Base-by-base conservation (phyloP, 2,113 vertebrate species). In the Neoarius graeffei region DNA sequence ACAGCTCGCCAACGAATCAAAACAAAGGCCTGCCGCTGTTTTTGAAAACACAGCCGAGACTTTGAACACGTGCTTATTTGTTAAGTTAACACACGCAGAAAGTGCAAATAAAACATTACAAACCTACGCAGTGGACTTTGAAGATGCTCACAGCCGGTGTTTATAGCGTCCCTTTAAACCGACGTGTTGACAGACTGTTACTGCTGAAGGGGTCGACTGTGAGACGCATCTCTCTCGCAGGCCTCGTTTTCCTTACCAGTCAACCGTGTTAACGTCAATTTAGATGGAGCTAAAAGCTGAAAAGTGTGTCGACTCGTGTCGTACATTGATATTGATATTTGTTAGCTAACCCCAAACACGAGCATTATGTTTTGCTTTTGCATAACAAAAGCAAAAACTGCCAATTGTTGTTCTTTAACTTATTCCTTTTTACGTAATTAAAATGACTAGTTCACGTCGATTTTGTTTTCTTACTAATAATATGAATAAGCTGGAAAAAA, bases 1-100 rank as follows among this genome's bases (percentile, higher is more conserved):
- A 48, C 85, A 86, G 74, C 85, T 10, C n/a, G 14, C 59, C 7
- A 54, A 52, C 6, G 14, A 86, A 86, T 74, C 14, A 66, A 54
- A 60, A 79, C 85, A 79, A 86, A 86, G 54, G 59, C 56, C 42
- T n/a, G 71, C 25, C 10, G 50, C 11, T 54, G 59, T 20, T 79
- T 50, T 20, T 64, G 42, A 73, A 74, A 79, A 66, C 73, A 66
- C 59, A 17, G 7, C 8, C 1, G 4, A 79, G 42, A 62, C 74
- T 62, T 79, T 52, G 48, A 56, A 48, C n/a, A 13, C 5, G 67
- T 8, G 23, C 67, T 59, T 54, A 73, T 73, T 59, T 59, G n/a
- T 85, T 5, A 14, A 73, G 27, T 27, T 57, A 57, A 85, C 66
- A 30, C 3, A 6, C 11, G 3, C n/a, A 1, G 79, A 59, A 59